phyloP scores from a whole-genome alignment of 2,113 vertebrate species.

The Ovis aries region DNA sequence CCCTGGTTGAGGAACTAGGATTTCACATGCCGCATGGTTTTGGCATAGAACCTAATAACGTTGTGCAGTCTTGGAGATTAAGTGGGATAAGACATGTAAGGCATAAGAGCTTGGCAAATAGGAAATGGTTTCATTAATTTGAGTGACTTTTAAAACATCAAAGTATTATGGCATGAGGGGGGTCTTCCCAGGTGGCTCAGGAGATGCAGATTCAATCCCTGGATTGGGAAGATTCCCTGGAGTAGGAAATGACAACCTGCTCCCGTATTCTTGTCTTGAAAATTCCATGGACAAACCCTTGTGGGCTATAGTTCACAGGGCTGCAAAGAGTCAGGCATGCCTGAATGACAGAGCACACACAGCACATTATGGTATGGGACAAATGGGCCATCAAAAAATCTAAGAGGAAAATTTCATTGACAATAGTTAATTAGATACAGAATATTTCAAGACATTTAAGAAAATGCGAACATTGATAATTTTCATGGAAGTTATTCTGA shows the following conservation, averaged over 20 bases:
- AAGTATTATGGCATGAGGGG: background rate
- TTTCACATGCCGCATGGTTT: background rate
- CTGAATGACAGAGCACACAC: background rate
- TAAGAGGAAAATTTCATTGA: background rate
- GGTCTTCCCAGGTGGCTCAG: background rate
- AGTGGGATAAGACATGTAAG: background rate
- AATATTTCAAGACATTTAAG: background rate
- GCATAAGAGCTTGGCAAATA: background rate
- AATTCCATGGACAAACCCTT: background rate
- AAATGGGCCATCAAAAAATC: background rate
- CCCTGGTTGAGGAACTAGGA: background rate
- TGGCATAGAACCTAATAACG: background rate
- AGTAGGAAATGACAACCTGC: background rate
- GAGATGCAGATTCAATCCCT: background rate
- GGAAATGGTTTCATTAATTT: background rate
- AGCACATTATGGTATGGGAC: background rate
- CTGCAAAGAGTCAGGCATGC: background rate
- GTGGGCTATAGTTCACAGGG: background rate
- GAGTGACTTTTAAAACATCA: constrained; percentile 9
- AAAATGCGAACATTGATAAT: background rate
- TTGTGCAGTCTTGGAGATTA: background rate
- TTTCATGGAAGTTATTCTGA: background rate
- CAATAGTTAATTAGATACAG: background rate
- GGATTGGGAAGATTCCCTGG: background rate
- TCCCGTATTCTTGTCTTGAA: background rate